Percentiles rank a stretch among this genome's conserved stretches.
These are phyloP conservation scores for Leucosticte australis DNA, from an alignment of 2,113 vertebrate species.

Conservation along the genomic window DNA sequence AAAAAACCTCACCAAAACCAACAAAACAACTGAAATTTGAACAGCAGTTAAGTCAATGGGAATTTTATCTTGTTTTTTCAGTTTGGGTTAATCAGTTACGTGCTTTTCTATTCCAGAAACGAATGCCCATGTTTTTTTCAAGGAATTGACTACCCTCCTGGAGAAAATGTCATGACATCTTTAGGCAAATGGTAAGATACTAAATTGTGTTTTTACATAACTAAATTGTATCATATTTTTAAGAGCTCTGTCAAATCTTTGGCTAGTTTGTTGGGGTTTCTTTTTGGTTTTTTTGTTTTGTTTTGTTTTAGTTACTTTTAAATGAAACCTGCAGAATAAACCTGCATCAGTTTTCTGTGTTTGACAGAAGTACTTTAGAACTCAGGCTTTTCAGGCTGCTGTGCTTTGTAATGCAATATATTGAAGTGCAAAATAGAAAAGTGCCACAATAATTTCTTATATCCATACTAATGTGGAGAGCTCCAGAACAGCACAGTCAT, in stretches of 20 bases:
- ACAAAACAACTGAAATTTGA: not conserved
- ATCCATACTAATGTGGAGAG: not conserved
- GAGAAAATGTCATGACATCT: constrained; percentile 87
- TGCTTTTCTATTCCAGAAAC: constrained; percentile 69
- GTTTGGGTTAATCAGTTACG: not conserved
- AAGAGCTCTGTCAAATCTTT: not conserved
- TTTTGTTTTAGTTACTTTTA: not conserved
- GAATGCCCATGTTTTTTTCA: constrained; percentile 92
- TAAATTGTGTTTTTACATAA: not conserved
- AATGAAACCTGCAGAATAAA: not conserved
- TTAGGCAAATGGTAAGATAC: constrained; percentile 90
- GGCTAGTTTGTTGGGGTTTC: not conserved
- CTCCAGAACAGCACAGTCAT: not conserved
- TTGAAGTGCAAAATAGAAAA: not conserved
- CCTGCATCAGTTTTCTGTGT: not conserved
- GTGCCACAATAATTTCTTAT: not conserved
- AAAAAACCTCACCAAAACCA: not conserved
- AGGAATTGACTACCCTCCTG: constrained; percentile 87
- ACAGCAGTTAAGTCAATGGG: not conserved
- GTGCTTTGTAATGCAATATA: not conserved
- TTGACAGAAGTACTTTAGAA: not conserved
- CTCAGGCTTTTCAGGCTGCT: not conserved
- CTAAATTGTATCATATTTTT: not conserved
- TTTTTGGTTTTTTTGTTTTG: not conserved
- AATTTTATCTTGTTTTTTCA: not conserved